Percentiles rank a stretch among this genome's conserved stretches.
These are phyloP conservation scores for Eupelmus urozonus DNA, from an alignment of 2,888 invertebrate species.

Conservation along the genomic window DNA sequence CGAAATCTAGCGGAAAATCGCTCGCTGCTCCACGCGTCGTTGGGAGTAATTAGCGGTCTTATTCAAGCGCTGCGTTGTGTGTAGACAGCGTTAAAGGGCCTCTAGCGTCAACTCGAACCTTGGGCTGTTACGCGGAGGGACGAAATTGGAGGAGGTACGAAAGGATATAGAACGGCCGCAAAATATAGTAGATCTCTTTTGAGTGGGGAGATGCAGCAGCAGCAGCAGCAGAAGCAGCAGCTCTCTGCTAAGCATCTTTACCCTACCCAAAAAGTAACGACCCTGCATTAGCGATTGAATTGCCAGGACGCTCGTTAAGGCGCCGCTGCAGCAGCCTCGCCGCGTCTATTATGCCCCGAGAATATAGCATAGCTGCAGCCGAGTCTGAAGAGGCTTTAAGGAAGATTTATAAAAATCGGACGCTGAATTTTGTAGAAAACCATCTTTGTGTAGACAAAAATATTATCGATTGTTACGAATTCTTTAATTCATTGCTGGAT, in stretches of 20 bases:
- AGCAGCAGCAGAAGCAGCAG: not conserved
- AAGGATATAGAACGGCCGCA: not conserved
- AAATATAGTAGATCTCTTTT: constrained; percentile 11
- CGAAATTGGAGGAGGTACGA: not conserved
- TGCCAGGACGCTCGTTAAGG: constrained; percentile 70
- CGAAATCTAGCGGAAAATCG: constrained; percentile 59
- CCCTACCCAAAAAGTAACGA: constrained; percentile 66
- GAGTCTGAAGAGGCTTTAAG: not conserved
- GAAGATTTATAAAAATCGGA: constrained; percentile 43
- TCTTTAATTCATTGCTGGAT: constrained; percentile 12
- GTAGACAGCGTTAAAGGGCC: not conserved
- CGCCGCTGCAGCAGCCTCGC: constrained; percentile 50
- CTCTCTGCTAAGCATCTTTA: constrained; percentile 14
- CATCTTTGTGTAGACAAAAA: constrained; percentile 13
- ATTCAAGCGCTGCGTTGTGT: constrained; percentile 43
- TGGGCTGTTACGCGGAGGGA: not conserved
- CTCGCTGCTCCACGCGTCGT: constrained; percentile 9
- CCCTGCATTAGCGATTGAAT: constrained; percentile 71
- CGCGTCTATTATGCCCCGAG: constrained; percentile 65
- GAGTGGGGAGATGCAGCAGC: constrained; percentile 10
- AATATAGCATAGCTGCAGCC: not conserved
- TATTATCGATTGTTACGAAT: constrained; percentile 28
- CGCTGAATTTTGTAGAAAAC: not conserved
- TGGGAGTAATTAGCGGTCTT: constrained; percentile 54
- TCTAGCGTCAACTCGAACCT: not conserved